phyloP scores from a whole-genome alignment of 2,113 vertebrate genomes.

The Ceratotherium simum region DNA sequence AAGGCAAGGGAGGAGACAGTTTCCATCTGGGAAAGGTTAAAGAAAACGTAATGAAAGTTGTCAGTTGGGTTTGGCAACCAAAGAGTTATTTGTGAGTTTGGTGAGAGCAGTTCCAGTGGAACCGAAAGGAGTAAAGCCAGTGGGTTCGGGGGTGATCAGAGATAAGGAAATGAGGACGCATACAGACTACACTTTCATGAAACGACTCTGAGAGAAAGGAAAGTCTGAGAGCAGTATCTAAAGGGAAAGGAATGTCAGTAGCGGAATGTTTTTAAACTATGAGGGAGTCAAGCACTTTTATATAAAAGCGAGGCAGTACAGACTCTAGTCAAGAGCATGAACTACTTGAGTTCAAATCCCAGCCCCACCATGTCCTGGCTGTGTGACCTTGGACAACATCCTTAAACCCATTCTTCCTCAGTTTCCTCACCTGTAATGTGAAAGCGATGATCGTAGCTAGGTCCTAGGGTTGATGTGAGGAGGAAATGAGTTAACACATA shows the following conservation, averaged over 20 bases:
- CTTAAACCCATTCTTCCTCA: not conserved
- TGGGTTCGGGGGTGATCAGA: not conserved
- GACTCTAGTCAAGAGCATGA: not conserved
- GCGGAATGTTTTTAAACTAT: not conserved
- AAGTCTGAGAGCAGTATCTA: not conserved
- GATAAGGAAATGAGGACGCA: not conserved
- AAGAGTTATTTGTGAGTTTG: not conserved
- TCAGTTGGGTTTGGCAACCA: not conserved
- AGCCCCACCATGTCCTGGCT: not conserved
- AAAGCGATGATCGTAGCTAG: not conserved
- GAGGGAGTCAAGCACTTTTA: not conserved
- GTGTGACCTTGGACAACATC: not conserved
- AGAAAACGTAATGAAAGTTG: not conserved
- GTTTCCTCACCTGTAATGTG: not conserved
- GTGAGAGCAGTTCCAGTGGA: not conserved
- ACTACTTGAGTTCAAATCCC: not conserved
- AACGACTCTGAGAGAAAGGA: not conserved
- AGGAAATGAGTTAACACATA: not conserved
- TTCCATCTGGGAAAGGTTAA: not conserved
- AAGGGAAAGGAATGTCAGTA: not conserved
- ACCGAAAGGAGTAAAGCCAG: not conserved
- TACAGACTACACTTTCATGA: not conserved
- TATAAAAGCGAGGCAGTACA: not conserved
- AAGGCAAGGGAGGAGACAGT: not conserved
- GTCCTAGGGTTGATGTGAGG: not conserved